Percentiles rank a stretch among this genome's conserved stretches.
phyloP scores from a whole-genome alignment of 2,888 invertebrate species.

The Epsilonema sp. region DNA sequence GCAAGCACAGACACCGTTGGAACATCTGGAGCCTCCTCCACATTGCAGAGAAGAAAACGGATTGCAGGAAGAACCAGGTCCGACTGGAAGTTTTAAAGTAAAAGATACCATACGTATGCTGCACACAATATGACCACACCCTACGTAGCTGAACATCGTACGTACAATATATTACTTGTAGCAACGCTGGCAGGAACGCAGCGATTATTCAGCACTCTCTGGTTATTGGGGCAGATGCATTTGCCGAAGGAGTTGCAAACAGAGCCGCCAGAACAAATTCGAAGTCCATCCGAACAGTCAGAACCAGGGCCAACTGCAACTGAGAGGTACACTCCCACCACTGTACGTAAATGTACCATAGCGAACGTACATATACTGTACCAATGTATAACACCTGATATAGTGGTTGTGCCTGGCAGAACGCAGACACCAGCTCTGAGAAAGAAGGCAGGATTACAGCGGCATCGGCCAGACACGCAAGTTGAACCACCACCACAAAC shows the following conservation, averaged over 20 bases:
- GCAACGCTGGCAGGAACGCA: constrained; percentile 1
- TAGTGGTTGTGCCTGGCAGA: neutral
- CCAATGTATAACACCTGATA: neutral
- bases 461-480: constrained; percentile 16
- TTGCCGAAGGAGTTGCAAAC: neutral
- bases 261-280: constrained; percentile 1
- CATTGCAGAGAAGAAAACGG: no score
- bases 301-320: neutral
- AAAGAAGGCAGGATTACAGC: constrained; percentile 13
- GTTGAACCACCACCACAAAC: constrained; percentile 16
- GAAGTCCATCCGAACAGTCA: neutral
- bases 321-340: no score
- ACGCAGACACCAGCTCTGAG: constrained; percentile 7
- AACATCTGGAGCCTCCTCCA: constrained; percentile 7
- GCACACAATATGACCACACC: no score
- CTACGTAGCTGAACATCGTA: no score
- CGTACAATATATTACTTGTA: no score
- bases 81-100: no score
- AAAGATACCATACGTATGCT: no score
- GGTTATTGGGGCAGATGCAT: neutral
- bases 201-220: neutral
- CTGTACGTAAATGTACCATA: no score
- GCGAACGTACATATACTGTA: no score
- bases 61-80: no score
- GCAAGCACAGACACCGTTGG: constrained; percentile 5